Conservation (phyloP, 1,140 invertebrate genomes). For the Drosophila rhopaloa region DNA sequence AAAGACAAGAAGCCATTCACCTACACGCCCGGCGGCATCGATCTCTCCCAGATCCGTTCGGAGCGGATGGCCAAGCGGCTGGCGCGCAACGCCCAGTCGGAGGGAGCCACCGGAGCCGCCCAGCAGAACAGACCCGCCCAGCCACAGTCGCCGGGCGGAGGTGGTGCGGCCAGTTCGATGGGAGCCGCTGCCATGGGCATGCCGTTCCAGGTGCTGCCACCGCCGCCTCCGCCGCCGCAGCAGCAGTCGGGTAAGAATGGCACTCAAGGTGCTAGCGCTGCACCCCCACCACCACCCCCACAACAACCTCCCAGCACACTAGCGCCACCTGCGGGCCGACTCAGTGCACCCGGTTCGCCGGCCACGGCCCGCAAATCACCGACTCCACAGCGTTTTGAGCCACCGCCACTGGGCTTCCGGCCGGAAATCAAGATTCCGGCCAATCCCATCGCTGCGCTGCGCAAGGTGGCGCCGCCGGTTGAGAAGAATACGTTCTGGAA, state of each 20-base stretch:
- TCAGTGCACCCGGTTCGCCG: conserved; percentile 77
- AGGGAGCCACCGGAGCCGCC: conserved; percentile 84
- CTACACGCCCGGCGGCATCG: conserved; percentile 95
- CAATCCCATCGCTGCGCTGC: conserved; percentile 87
- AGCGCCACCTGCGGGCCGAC: conserved; percentile 78
- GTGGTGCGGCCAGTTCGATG: conserved; percentile 64
- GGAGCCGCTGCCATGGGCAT: conserved; percentile 86
- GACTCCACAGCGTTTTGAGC: conserved; percentile 84
- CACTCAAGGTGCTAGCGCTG: conserved; percentile 45
- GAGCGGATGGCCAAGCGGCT: conserved; percentile 93
- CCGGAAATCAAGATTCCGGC: conserved; percentile 89
- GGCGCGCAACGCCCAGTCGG: conserved; percentile 85
- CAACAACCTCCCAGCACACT: conserved; percentile 83
- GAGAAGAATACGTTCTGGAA: conserved; percentile 84
- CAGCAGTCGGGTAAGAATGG: conserved; percentile 76
- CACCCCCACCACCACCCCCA: conserved; percentile 87
- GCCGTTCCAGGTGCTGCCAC: conserved; percentile 89
- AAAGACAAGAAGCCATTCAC: conserved; percentile 98
- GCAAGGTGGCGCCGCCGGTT: conserved; percentile 85
- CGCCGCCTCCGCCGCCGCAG: conserved; percentile 85
- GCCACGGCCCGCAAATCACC: conserved; percentile 84
- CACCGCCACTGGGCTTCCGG: conserved; percentile 84
- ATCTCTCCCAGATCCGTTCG: conserved; percentile 94
- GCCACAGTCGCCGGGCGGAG: conserved; percentile 76
- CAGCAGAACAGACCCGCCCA: conserved; percentile 82